Evolutionary conservation across 2,888 invertebrate species (phyloP), one percentile per base, ranked within the genome.

Genomic region (Thecocarcelia acutangulata): DNA sequence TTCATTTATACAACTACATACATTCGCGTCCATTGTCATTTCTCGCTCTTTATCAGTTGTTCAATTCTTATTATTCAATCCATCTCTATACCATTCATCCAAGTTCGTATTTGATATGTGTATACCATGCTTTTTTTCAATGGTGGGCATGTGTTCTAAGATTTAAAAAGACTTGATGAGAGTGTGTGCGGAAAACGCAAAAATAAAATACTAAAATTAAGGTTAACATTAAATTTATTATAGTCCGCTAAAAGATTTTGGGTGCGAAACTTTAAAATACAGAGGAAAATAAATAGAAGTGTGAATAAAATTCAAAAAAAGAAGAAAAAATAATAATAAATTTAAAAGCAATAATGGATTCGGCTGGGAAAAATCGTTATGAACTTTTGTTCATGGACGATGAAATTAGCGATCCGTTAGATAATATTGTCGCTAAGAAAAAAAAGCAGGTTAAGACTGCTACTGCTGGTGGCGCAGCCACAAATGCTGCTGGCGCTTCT

Each of bases 311-410:
- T 80, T 50, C 13, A 76, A 73, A 48, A 81, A 78, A 64, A 58
- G 44, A 68, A 52, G 76, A 61, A 77, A 79, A 77, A 61, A 68
- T 59, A 76, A 79, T 73, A 61, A 68, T 52, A 74, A 83, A 74
- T 86, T 61, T 64, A n/a, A 58, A 72, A 80, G 12, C 68, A 84
- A 83, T 75, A 81, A 90, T 90, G 90, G 90, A 90, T 87, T 89
- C 88, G 86, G 86, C 90, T 87, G 91, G 90, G 85, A 90, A 90
- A 85, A 90, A 90, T 89, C 90, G 90, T 86, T 90, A 90, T 88
- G 90, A 90, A 87, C 89, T 90, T 85, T 89, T 90, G 88, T 90
- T 89, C 89, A 90, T 90, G 90, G 90, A 90, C 87, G 90, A 90
- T 85, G 90, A 90, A 87, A 87, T 89, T 86, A 88, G 88, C 86